phyloP scores from a whole-genome alignment of 2,797 vertebrate species.

The Gallinago solitaria region DNA sequence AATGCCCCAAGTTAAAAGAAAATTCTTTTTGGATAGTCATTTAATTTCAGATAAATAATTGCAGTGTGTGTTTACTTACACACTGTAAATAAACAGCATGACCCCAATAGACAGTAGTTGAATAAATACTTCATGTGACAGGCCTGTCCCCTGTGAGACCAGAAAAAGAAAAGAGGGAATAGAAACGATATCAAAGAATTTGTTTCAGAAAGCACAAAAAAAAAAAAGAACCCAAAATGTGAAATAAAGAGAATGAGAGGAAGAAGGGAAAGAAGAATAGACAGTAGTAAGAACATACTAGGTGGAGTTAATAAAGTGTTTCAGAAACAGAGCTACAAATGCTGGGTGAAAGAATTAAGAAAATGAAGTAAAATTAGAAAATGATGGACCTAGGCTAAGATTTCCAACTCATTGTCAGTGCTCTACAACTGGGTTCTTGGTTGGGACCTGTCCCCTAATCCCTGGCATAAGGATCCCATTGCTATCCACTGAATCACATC shows the following conservation, averaged over 20 bases:
- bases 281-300: neutral
- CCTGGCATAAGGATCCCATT: neutral
- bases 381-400: neutral
- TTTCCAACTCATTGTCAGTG: neutral
- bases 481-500: rapidly evolving
- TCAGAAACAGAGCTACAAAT: neutral
- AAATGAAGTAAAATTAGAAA: neutral
- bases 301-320: neutral
- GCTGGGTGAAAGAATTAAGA: neutral
- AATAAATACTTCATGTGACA: neutral
- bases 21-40: neutral
- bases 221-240: neutral
- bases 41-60: neutral
- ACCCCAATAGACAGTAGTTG: neutral
- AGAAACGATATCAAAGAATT: neutral
- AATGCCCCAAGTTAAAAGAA: neutral
- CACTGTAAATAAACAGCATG: neutral
- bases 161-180: neutral
- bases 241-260: neutral
- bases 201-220: neutral
- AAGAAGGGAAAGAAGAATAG: neutral
- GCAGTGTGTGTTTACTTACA: neutral
- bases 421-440: neutral
- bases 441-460: neutral
- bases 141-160: neutral